Base-by-base conservation (phyloP, 2,888 invertebrate genomes). In the Drosophila pegasa region DNA sequence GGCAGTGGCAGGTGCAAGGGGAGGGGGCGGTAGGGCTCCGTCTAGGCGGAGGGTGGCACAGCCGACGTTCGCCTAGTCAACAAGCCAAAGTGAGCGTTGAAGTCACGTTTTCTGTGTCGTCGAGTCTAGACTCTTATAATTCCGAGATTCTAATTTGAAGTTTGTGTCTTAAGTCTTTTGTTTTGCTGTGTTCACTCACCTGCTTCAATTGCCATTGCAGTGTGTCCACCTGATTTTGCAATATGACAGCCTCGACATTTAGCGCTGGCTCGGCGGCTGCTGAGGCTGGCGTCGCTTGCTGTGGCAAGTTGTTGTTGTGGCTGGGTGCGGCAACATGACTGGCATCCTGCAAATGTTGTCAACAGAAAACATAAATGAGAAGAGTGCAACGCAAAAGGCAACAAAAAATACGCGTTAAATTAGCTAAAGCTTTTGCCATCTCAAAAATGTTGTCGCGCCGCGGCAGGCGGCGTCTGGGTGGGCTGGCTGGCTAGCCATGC, bases 201-300 rank as follows among this genome's bases (percentile, higher is more conserved):
- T 95, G 95, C 92, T 94, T 95, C 69, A 95, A 91, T 91, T 95
- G 95, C 95, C 95, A 95, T 88, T 95, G 94, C 74, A 95, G 91
- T 62, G 95, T 94, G 88, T 95, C 94, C 79, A 95, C 93, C 92
- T 95, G 94, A 60, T 94, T 94, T 90, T 95, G 94, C 72, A 94
- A 93, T 80, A 94, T 93, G 77, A 94, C 93, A 85, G 93, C 94
- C 92, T 95, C 94, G 80, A 95, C 93, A 87, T 91, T 91, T 70
- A 90, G 70, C 45, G 76, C 76, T 33, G 73, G 86, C 22, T 85
- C 87, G 20, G 76, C 77, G 45, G 69, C 25, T 62, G 71, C 0
- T 48, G 73, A 33, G 51, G 72, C 16, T 70, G 75, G 38, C 58
- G 72, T 18, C 71, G 63, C 37, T 52, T 3, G 58, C 29, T 63